These are phyloP conservation scores for Apostichopus parvimensis DNA, from an alignment of 35 echinoderm and acorn worm genomes.

Conservation along the genomic window DNA sequence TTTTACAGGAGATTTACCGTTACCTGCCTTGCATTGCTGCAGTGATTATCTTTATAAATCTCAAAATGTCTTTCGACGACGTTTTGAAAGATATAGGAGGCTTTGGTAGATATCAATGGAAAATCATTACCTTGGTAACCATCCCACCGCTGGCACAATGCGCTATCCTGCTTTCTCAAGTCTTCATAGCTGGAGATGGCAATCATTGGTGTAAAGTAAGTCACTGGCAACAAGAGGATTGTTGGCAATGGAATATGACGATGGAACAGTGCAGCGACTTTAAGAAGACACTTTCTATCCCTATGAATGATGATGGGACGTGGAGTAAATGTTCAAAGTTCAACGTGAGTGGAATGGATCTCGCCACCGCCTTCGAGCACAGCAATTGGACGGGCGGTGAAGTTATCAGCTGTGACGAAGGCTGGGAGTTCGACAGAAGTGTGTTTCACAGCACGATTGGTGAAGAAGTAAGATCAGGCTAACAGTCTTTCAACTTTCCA, in stretches of 20 bases:
- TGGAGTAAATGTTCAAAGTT: background rate
- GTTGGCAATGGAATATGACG: constrained; percentile 23
- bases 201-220: constrained; percentile 28
- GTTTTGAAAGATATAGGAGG: constrained; percentile 8
- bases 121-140: background rate
- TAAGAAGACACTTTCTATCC: constrained; percentile 12
- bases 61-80: constrained; percentile 29
- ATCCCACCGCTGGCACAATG: constrained; percentile 1
- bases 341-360: constrained; percentile 2
- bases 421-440: constrained; percentile 19
- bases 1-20: no score
- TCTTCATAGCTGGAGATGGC: constrained; percentile 28
- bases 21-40: no score
- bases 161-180: constrained; percentile 32
- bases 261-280: background rate
- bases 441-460: background rate
- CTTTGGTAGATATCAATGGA: constrained; percentile 11
- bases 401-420: constrained; percentile 14
- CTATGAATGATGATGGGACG: background rate
- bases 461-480: constrained; percentile 9
- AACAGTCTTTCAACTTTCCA: background rate
- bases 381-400: background rate
- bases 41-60: no score
- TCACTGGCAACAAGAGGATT: constrained; percentile 12
- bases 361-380: background rate